These are phyloP conservation scores for Chalcis sispes DNA, from an alignment of 2,888 invertebrate genomes.

Conservation along the genomic window DNA sequence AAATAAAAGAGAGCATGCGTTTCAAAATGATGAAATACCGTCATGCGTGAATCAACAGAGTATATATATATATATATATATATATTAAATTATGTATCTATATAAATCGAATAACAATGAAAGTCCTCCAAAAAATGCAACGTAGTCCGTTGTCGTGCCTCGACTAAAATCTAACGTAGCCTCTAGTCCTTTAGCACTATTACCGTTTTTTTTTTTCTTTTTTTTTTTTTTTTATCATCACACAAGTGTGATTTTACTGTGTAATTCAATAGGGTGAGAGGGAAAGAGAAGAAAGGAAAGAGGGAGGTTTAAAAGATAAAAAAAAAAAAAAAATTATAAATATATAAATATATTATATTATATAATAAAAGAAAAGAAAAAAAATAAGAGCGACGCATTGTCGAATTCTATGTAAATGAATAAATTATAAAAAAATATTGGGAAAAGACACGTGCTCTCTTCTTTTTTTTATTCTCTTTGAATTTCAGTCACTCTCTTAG, in stretches of 20 bases:
- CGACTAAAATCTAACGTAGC: conserved; percentile 62
- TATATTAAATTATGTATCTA: conserved; percentile 31
- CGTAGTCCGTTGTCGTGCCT: conserved; percentile 63
- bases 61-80: not conserved
- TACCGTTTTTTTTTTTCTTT: conserved; percentile 63
- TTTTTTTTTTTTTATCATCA: conserved; percentile 59
- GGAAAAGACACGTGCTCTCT: conserved; percentile 42
- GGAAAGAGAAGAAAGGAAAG: conserved; percentile 40
- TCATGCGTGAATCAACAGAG: too few species aligned
- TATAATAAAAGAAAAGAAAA: conserved; percentile 26
- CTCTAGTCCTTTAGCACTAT: conserved; percentile 73
- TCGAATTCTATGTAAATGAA: not conserved
- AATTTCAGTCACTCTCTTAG: conserved; percentile 44
- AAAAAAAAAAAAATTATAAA: conserved; percentile 17
- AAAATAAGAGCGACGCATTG: conserved; percentile 21
- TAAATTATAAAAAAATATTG: conserved; percentile 1
- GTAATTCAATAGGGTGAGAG: conserved; percentile 56
- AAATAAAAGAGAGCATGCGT: not conserved
- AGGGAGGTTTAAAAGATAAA: conserved; percentile 24
- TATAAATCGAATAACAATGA: conserved; percentile 36
- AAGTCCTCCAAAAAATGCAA: conserved; percentile 48
- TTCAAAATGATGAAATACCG: too few species aligned
- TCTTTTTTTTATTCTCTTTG: conserved; percentile 40
- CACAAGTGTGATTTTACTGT: conserved; percentile 62
- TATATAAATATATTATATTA: conserved; percentile 37